A percentile compares a stretch with the other conserved stretches of the same genome.
Evolutionary conservation across 1,140 invertebrate genomes (phyloP).

Genomic region (Whitmania pigra): DNA sequence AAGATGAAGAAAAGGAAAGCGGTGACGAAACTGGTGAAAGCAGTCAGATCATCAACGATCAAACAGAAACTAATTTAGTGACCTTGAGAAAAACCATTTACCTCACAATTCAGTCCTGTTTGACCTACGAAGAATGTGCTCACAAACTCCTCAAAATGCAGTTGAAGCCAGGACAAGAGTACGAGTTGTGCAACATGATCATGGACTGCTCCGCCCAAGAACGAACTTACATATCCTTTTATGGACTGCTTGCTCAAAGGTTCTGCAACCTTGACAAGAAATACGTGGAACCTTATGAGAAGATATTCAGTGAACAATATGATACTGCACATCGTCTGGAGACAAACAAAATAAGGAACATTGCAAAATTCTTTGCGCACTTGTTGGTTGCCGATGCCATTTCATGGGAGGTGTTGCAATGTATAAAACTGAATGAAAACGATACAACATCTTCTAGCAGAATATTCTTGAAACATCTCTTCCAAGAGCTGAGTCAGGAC

Average conservation of each 20-base stretch:
- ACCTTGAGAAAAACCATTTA: constrained; percentile 87
- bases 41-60: constrained; percentile 68
- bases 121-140: constrained; percentile 96
- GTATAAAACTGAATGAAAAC: constrained; percentile 83
- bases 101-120: constrained; percentile 89
- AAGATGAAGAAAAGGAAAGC: constrained; percentile 45
- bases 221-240: constrained; percentile 96
- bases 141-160: constrained; percentile 96
- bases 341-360: constrained; percentile 90
- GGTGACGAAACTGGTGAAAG: constrained; percentile 2
- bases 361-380: constrained; percentile 94
- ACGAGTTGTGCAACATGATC: constrained; percentile 95
- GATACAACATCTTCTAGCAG: constrained; percentile 92
- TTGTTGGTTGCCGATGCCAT: constrained; percentile 91
- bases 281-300: constrained; percentile 81
- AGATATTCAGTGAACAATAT: constrained; percentile 90
- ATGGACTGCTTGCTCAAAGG: constrained; percentile 69
- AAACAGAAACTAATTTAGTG: constrained; percentile 90
- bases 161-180: constrained; percentile 60
- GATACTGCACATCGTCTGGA: constrained; percentile 75
- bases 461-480: constrained; percentile 94
- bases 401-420: constrained; percentile 68
- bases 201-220: constrained; percentile 97
- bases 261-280: constrained; percentile 41
- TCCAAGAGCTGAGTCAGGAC: constrained; percentile 87